Conservation (phyloP, 2,888 invertebrate species). For the Epirrhoe tristata region DNA sequence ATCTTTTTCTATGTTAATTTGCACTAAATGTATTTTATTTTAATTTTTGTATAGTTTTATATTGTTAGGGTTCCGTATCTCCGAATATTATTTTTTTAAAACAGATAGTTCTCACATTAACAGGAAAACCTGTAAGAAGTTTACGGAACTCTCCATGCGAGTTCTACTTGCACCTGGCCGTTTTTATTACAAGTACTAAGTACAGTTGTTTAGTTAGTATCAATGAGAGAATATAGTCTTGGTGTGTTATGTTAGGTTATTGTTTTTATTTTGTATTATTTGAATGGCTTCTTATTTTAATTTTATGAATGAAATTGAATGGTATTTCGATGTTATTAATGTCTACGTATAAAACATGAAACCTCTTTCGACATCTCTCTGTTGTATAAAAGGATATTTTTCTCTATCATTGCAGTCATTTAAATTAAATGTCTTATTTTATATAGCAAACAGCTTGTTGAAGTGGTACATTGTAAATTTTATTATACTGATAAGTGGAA, state of each 20-base stretch:
- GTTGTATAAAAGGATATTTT: background rate
- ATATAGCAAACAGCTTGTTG: background rate
- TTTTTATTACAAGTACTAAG: background rate
- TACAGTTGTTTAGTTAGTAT: background rate
- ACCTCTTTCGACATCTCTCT: background rate
- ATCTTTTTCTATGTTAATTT: background rate
- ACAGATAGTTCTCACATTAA: too few relatives aligned
- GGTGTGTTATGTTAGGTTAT: background rate
- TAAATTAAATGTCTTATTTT: background rate
- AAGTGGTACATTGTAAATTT: background rate
- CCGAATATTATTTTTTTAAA: too few relatives aligned
- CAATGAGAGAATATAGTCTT: background rate
- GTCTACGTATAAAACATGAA: background rate
- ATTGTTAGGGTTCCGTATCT: too few relatives aligned
- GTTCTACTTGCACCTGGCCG: too few relatives aligned
- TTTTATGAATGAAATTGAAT: background rate
- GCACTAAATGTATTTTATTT: background rate
- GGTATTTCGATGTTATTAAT: background rate
- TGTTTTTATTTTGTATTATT: background rate
- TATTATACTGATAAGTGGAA: background rate
- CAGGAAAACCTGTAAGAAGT: too few relatives aligned
- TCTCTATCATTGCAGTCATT: background rate
- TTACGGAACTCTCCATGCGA: too few relatives aligned
- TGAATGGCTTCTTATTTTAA: background rate
- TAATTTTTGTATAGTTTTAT: background rate